phyloP scores from a whole-genome alignment of 2,797 vertebrate species.

The Chaetophractus vellerosus region DNA sequence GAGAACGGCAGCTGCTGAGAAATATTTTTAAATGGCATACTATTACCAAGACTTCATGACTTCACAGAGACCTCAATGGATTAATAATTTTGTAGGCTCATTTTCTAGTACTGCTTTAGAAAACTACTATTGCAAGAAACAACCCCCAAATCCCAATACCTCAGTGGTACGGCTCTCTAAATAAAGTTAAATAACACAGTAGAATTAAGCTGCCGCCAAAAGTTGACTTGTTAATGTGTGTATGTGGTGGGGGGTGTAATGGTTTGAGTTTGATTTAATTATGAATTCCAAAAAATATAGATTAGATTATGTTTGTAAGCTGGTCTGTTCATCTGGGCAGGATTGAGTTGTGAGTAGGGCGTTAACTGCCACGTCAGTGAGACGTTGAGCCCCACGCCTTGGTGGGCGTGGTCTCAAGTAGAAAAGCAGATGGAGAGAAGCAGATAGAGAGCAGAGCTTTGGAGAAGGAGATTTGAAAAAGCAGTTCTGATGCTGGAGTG shows the following conservation, averaged over 20 bases:
- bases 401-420: too few species aligned
- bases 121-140: conserved; percentile 21
- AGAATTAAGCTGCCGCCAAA: conserved; percentile 20
- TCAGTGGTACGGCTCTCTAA: neutral
- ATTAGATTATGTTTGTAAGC: too few species aligned
- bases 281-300: too few species aligned
- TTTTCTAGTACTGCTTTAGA: conserved; percentile 30
- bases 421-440: too few species aligned
- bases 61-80: neutral
- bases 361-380: too few species aligned
- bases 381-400: too few species aligned
- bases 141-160: neutral
- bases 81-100: neutral
- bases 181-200: neutral
- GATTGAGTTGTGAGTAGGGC: too few species aligned
- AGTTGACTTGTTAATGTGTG: neutral
- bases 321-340: too few species aligned
- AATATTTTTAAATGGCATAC: neutral
- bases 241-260: neutral
- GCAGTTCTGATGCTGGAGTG: too few species aligned
- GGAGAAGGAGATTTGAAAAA: too few species aligned
- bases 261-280: too few species aligned
- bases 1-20: neutral
- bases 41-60: neutral
- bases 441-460: too few species aligned